phyloP scores from a whole-genome alignment of 2,888 invertebrate species.

The Phragmatobia fuliginosa region DNA sequence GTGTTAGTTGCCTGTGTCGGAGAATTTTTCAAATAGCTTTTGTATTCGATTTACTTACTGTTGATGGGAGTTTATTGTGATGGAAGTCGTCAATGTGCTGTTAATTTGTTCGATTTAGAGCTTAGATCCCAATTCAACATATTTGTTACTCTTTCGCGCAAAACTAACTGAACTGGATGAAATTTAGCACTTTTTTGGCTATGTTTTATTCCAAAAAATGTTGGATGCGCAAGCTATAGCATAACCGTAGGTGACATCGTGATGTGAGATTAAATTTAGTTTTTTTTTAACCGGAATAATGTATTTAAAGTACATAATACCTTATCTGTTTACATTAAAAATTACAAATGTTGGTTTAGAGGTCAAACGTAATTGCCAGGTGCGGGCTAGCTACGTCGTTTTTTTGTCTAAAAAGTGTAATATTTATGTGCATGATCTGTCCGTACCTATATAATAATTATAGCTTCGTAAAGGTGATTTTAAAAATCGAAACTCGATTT shows the following conservation, averaged over 20 bases:
- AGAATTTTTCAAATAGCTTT: conserved; percentile 19
- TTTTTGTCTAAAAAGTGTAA: conserved; percentile 39
- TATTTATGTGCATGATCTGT: conserved; percentile 34
- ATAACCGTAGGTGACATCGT: too few relatives aligned
- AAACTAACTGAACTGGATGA: too few relatives aligned
- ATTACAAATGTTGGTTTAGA: conserved; percentile 37
- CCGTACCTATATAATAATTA: conserved; percentile 44
- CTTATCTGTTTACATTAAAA: background rate
- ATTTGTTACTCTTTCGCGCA: too few relatives aligned
- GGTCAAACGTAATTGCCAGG: conserved; percentile 55
- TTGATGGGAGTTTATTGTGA: conserved; percentile 1
- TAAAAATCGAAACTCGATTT: conserved; percentile 21
- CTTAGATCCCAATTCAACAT: background rate
- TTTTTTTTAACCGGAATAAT: too few relatives aligned
- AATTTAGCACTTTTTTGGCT: too few relatives aligned
- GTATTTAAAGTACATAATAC: background rate
- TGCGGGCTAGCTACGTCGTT: conserved; percentile 21
- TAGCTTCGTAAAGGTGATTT: conserved; percentile 32
- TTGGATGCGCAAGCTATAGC: too few relatives aligned
- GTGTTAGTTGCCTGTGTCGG: conserved; percentile 32
- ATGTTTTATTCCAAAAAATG: too few relatives aligned
- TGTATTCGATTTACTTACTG: conserved; percentile 3
- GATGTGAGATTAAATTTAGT: too few relatives aligned
- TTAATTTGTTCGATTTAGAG: background rate
- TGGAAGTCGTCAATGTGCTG: background rate